phyloP scores from a whole-genome alignment of 2,113 vertebrate species.

The Dinomys branickii region DNA sequence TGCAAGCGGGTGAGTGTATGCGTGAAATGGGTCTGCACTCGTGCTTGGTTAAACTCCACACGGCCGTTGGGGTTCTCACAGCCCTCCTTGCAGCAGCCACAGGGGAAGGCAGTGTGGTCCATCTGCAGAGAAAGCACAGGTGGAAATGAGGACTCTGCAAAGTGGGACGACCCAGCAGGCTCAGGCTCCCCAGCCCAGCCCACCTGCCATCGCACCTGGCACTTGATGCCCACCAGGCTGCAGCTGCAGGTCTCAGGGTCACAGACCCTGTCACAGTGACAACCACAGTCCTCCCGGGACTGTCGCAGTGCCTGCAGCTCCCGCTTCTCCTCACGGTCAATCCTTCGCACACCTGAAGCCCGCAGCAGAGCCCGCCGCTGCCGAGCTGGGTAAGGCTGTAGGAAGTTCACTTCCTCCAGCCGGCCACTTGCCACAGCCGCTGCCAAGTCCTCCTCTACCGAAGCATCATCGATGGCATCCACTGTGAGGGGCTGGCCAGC shows the following conservation, averaged over 20 bases:
- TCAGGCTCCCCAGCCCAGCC: not conserved
- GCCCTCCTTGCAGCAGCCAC: slow-evolving; percentile 95
- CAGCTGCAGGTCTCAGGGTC: slow-evolving; percentile 97
- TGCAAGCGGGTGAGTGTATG: slow-evolving; percentile 98
- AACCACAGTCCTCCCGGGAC: slow-evolving; percentile 96
- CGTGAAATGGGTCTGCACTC: slow-evolving; percentile 96
- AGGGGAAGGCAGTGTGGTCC: slow-evolving; percentile 98
- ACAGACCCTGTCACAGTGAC: slow-evolving; percentile 94
- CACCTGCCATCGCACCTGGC: slow-evolving; percentile 89
- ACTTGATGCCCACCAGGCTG: slow-evolving; percentile 96
- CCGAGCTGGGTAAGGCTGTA: slow-evolving; percentile 94
- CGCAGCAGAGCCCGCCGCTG: slow-evolving; percentile 92
- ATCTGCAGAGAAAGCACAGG: slow-evolving; percentile 86
- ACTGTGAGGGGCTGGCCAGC: slow-evolving; percentile 75
- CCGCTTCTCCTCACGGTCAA: slow-evolving; percentile 95
- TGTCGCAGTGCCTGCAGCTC: slow-evolving; percentile 93
- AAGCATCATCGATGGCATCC: slow-evolving; percentile 90
- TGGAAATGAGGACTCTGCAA: accelerated
- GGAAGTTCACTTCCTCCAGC: slow-evolving; percentile 91
- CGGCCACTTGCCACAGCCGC: slow-evolving; percentile 88
- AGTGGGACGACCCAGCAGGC: accelerated
- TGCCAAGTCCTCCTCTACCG: slow-evolving; percentile 93
- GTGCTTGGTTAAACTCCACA: slow-evolving; percentile 95
- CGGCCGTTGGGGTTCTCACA: slow-evolving; percentile 95
- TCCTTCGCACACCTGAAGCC: slow-evolving; percentile 93